Percentiles rank a stretch among this genome's conserved stretches.
Evolutionary conservation across 2,797 vertebrate genomes (phyloP).

Genomic region (Orestias chungarensis): DNA sequence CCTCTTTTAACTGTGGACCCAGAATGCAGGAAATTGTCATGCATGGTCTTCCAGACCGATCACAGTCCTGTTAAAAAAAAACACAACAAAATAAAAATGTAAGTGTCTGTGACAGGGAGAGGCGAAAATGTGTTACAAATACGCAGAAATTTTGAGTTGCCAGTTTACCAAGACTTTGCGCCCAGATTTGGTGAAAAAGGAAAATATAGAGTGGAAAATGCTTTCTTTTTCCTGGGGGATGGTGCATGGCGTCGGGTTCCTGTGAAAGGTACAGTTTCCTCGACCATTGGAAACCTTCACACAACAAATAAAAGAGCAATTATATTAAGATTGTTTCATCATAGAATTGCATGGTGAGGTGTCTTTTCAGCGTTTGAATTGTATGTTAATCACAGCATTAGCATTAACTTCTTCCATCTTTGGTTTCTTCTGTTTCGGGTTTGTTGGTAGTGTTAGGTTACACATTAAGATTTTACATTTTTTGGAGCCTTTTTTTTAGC

Average conservation of each 20-base stretch:
- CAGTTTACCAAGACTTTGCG: conserved; percentile 94
- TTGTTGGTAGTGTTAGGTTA: neutral
- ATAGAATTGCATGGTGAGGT: neutral
- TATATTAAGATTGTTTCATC: neutral
- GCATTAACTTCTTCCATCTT: neutral
- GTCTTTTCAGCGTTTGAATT: neutral
- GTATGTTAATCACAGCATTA: neutral
- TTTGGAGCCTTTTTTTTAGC: too few relatives aligned
- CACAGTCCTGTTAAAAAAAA: conserved; percentile 86
- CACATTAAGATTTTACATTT: too few relatives aligned
- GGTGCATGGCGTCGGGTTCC: conserved; percentile 88
- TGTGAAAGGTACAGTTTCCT: conserved; percentile 90
- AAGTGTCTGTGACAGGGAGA: conserved; percentile 7
- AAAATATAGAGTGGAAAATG: conserved; percentile 98
- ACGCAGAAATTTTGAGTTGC: conserved; percentile 39
- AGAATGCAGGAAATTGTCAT: conserved; percentile 88
- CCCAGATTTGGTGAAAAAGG: conserved; percentile 97
- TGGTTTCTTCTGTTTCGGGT: neutral
- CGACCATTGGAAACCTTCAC: conserved; percentile 88
- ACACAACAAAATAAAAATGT: neutral
- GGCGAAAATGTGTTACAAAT: conserved; percentile 36
- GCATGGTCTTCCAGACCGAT: conserved; percentile 88
- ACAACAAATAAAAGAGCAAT: conserved; percentile 2
- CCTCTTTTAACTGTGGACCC: conserved; percentile 89
- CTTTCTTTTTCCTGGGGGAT: conserved; percentile 92